Evolutionary conservation across 2,113 vertebrate genomes (phyloP), one percentile per base, ranked within the genome.

Genomic region (Lota lota): DNA sequence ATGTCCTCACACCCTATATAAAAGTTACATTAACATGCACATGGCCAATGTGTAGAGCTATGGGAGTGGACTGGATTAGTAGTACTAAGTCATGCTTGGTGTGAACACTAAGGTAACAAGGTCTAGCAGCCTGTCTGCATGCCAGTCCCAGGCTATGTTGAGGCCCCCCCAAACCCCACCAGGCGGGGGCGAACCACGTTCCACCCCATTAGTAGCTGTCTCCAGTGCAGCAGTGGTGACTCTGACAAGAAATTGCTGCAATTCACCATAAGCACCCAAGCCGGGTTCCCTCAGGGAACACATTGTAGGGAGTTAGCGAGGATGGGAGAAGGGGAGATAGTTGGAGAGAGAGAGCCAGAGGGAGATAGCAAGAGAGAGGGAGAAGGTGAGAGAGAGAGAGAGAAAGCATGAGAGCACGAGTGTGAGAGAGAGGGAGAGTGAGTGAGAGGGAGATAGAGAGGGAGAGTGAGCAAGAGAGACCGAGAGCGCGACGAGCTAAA

Each of bases 301-400:
- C 18, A 6, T 24, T 76, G 59, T 67, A 58, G 81, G 28, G 67
- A 78, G 53, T 14, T 17, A n/a, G 53, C 15, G 53, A 56, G 17
- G 5, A 14, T 5, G 40, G 40, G 40, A 47, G 40, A 7, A 7
- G 10, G 40, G 40, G 40, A 47, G 40, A 71, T 71, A 47, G 58
- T 53, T 70, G 67, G 78, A 87, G 89, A 82, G 84, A 87, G 85
- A 83, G 72, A 78, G 73, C 74, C 75, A 81, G 75, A 71, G 53
- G 3, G 53, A 56, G 53, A 18, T 10, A 56, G 53, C 4, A 5
- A 56, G 53, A n/a, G 2, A n/a, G 15, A 56, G 53, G 3, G 53
- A 56, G 53, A 18, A 12, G 10, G 53, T 18, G 53, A n/a, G 53
- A 56, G 53, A 56, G 53, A 56, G 4, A 11, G 51, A 12, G 51